Evolutionary conservation across 2,888 invertebrate genomes (phyloP).

Genomic region (Lacanobia oleracea): DNA sequence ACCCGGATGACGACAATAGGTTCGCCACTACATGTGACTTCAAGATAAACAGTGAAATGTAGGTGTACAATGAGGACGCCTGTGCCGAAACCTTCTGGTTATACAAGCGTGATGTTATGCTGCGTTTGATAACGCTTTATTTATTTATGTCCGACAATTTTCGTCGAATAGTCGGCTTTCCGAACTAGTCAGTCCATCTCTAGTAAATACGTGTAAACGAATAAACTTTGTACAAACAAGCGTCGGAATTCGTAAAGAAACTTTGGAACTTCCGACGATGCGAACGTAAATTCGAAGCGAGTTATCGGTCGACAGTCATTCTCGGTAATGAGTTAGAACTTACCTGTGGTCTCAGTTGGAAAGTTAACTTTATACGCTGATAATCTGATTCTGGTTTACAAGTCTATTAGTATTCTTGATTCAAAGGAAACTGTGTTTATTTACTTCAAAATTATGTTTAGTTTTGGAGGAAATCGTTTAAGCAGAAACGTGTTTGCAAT

Average conservation of each 20-base stretch:
- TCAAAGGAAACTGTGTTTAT: conserved; percentile 25
- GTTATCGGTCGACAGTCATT: conserved; percentile 69
- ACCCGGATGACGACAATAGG: neutral
- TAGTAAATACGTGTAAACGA: conserved; percentile 60
- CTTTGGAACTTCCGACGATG: conserved; percentile 53
- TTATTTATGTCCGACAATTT: neutral
- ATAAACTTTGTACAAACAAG: conserved; percentile 69
- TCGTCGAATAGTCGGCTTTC: neutral
- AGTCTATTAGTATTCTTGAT: conserved; percentile 39
- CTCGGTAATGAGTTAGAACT: conserved; percentile 71
- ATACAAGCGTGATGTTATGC: too few species aligned
- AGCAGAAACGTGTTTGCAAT: neutral
- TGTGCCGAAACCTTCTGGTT: too few species aligned
- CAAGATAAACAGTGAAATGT: too few species aligned
- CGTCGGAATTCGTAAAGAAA: conserved; percentile 63
- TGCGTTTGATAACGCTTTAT: neutral
- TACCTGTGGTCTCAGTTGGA: conserved; percentile 54
- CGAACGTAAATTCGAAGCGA: conserved; percentile 66
- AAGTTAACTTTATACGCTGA: conserved; percentile 52
- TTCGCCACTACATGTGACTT: neutral
- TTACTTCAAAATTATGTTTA: conserved; percentile 5
- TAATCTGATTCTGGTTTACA: conserved; percentile 55
- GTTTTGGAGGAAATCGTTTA: neutral
- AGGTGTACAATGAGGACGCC: too few species aligned
- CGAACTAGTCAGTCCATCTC: neutral